Conservation (phyloP, 2,888 invertebrate genomes). For the Drosophila seclusa region DNA sequence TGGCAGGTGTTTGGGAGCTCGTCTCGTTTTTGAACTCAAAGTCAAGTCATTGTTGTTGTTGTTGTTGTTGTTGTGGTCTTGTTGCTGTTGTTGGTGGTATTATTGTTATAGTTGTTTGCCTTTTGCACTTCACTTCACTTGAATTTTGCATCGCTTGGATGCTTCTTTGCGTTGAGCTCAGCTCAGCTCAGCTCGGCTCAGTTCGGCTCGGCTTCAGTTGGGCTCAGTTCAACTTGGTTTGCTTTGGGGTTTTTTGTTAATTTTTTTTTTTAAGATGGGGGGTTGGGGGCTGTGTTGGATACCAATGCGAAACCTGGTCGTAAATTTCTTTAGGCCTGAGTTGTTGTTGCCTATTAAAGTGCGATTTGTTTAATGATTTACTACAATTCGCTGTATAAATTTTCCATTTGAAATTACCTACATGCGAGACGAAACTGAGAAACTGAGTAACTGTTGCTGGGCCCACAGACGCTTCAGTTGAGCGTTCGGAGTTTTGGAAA, state of each 20-base stretch:
- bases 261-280: slow-evolving; percentile 27
- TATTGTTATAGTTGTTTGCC: slow-evolving; percentile 73
- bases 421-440: slow-evolving; percentile 54
- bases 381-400: slow-evolving; percentile 76
- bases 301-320: slow-evolving; percentile 49
- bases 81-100: slow-evolving; percentile 34
- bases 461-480: slow-evolving; percentile 57
- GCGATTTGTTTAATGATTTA: slow-evolving; percentile 84
- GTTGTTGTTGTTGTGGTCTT: slow-evolving; percentile 49
- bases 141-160: slow-evolving; percentile 80
- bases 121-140: slow-evolving; percentile 83
- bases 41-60: slow-evolving; percentile 71
- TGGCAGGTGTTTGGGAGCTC: slow-evolving; percentile 58
- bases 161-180: slow-evolving; percentile 50
- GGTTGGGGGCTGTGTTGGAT: not conserved
- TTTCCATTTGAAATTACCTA: slow-evolving; percentile 82
- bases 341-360: slow-evolving; percentile 77
- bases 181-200: slow-evolving; percentile 28
- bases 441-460: slow-evolving; percentile 27
- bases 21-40: slow-evolving; percentile 64
- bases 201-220: slow-evolving; percentile 30
- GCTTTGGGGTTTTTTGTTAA: slow-evolving; percentile 37
- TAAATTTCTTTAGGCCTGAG: slow-evolving; percentile 69
- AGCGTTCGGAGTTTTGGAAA: slow-evolving; percentile 68
- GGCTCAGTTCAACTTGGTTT: slow-evolving; percentile 56